A percentile compares a stretch with the other conserved stretches of the same genome.
These are phyloP conservation scores for Cyrtodaria siliqua DNA, from an alignment of 2,888 invertebrate genomes.

Conservation along the genomic window DNA sequence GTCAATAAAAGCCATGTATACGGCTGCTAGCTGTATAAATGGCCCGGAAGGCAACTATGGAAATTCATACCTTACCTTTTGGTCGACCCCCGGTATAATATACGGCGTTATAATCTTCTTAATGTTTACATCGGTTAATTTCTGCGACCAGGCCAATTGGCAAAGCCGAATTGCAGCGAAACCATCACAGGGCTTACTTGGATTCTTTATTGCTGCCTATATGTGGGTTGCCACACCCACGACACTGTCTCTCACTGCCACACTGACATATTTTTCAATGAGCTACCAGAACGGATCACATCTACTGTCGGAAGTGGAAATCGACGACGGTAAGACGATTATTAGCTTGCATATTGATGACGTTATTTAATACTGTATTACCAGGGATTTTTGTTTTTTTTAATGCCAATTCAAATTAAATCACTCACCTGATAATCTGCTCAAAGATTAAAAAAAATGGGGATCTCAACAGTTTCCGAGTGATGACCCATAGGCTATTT, in stretches of 20 bases:
- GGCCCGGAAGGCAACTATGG: constrained; percentile 74
- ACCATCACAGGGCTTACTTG: constrained; percentile 79
- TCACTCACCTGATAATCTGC: no score
- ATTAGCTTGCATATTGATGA: no score
- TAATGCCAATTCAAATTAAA: no score
- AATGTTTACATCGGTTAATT: constrained; percentile 68
- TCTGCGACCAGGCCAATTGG: constrained; percentile 82
- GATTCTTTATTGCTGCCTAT: constrained; percentile 79
- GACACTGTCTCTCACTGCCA: constrained; percentile 71
- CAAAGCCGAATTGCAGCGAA: constrained; percentile 83
- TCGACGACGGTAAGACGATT: constrained; percentile 41
- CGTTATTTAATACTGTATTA: no score
- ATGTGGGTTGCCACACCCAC: constrained; percentile 83
- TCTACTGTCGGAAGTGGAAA: constrained; percentile 32
- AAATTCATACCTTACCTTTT: constrained; percentile 73
- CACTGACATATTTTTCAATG: constrained; percentile 72
- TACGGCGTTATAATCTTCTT: constrained; percentile 70
- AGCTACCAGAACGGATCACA: constrained; percentile 56
- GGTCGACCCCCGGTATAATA: constrained; percentile 71
- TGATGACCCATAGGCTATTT: no score
- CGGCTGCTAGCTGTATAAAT: constrained; percentile 64
- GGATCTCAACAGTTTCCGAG: no score
- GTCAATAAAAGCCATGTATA: constrained; percentile 66
- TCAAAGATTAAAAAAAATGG: no score
- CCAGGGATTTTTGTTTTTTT: no score